phyloP scores from a whole-genome alignment of 2,888 invertebrate genomes.

The Tetramorium bicarinatum region DNA sequence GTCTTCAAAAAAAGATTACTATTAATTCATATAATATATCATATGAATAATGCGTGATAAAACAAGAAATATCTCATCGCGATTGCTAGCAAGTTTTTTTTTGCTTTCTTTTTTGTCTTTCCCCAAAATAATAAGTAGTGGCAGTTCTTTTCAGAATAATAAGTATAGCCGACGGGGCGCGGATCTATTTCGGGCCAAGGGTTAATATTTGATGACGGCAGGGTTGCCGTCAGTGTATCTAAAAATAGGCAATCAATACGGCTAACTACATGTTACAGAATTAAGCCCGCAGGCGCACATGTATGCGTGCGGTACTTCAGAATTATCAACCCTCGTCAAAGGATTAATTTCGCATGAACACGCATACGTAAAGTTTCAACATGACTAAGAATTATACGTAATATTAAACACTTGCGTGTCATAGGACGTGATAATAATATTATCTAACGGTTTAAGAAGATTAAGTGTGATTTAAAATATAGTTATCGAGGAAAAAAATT shows the following conservation, averaged over 20 bases:
- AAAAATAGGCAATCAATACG: slow-evolving; percentile 78
- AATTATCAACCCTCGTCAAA: slow-evolving; percentile 31
- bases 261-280: slow-evolving; percentile 44
- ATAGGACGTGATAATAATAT: slow-evolving; percentile 7
- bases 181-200: slow-evolving; percentile 65
- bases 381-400: slow-evolving; percentile 22
- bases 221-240: slow-evolving; percentile 71
- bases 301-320: slow-evolving; percentile 41
- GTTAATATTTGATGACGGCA: slow-evolving; percentile 73
- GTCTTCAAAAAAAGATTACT: not conserved
- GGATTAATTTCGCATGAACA: slow-evolving; percentile 36
- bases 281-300: slow-evolving; percentile 38
- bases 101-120: not conserved
- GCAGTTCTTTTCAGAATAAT: slow-evolving; percentile 26
- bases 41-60: not conserved
- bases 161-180: slow-evolving; percentile 56
- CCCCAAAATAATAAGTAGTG: not conserved
- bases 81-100: not conserved
- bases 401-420: slow-evolving; percentile 34
- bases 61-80: not conserved
- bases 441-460: slow-evolving; percentile 6
- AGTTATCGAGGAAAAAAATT: not conserved
- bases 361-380: slow-evolving; percentile 34
- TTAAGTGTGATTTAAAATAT: not conserved
- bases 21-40: not conserved